phyloP scores from a whole-genome alignment of 2,113 vertebrate genomes.

The Oryzias woworae region DNA sequence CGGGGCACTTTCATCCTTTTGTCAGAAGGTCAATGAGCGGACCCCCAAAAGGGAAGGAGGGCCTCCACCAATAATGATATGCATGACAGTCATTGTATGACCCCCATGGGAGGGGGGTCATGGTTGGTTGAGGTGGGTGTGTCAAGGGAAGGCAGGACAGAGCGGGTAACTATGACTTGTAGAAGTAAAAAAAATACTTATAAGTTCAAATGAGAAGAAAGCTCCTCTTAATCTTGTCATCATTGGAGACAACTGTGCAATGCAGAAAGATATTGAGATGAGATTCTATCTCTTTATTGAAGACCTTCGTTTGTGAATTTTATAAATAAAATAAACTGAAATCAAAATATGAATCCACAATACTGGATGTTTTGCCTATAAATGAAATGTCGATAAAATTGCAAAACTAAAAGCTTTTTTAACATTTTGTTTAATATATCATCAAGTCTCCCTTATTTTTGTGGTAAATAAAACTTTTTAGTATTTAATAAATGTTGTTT shows the following conservation, averaged over 20 bases:
- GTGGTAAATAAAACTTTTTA: too few relatives aligned
- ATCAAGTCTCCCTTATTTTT: too few relatives aligned
- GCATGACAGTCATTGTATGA: conserved; percentile 82
- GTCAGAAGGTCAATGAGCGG: conserved; percentile 83
- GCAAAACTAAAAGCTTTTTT: too few relatives aligned
- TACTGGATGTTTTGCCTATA: too few relatives aligned
- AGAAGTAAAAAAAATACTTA: conserved; percentile 61
- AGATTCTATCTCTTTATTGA: too few relatives aligned
- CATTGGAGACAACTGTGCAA: background rate
- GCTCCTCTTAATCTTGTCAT: conserved; percentile 1
- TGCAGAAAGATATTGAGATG: background rate
- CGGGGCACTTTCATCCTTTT: conserved; percentile 89
- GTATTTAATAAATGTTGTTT: too few relatives aligned
- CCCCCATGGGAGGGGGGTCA: conserved; percentile 67
- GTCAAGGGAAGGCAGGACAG: conserved; percentile 33
- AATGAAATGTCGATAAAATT: too few relatives aligned
- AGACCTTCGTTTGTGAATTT: too few relatives aligned
- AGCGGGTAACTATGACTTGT: conserved; percentile 55
- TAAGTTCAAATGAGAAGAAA: conserved; percentile 28
- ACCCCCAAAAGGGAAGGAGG: conserved; percentile 82
- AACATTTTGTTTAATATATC: too few relatives aligned
- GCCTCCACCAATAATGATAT: conserved; percentile 89
- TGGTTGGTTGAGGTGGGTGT: conserved; percentile 73
- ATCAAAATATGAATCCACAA: too few relatives aligned
- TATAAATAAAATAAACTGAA: too few relatives aligned